Percentiles rank a stretch among this genome's conserved stretches.
Evolutionary conservation across 2,797 vertebrate species (phyloP).

Genomic region (Kryptopterus vitreolus): DNA sequence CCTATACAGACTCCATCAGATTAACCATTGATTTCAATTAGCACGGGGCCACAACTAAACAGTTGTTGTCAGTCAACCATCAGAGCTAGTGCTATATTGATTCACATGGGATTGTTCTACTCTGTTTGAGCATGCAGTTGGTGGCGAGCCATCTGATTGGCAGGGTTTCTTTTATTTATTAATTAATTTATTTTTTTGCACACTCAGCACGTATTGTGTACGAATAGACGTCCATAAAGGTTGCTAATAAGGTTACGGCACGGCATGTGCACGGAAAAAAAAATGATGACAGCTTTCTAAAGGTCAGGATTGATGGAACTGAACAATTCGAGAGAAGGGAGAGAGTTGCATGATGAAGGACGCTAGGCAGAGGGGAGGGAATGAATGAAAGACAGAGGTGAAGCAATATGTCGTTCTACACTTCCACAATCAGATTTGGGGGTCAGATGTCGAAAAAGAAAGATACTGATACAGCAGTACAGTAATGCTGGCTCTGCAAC

Average conservation of each 20-base stretch:
- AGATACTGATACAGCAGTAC: slow-evolving; percentile 29
- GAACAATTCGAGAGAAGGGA: slow-evolving; percentile 2
- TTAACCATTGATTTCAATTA: slow-evolving; percentile 86
- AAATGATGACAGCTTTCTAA: slow-evolving; percentile 1
- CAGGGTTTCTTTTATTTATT: slow-evolving; percentile 46
- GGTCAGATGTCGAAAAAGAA: slow-evolving; percentile 20
- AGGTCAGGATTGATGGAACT: slow-evolving; percentile 35
- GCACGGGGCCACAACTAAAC: slow-evolving; percentile 71
- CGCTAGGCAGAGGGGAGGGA: neutral
- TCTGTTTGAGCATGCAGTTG: slow-evolving; percentile 69
- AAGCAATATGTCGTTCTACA: slow-evolving; percentile 24
- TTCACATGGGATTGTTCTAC: slow-evolving; percentile 70
- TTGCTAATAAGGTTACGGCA: slow-evolving; percentile 62
- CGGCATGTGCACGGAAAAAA: slow-evolving; percentile 23
- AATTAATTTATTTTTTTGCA: slow-evolving; percentile 22
- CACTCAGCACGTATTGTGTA: slow-evolving; percentile 34
- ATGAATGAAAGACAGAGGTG: slow-evolving; percentile 35
- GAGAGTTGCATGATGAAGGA: slow-evolving; percentile 14
- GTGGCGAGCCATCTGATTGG: slow-evolving; percentile 63
- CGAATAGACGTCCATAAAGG: slow-evolving; percentile 55
- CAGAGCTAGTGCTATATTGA: slow-evolving; percentile 75
- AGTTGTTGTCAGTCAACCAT: slow-evolving; percentile 77
- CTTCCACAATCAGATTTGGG: slow-evolving; percentile 38
- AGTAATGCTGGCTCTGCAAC: slow-evolving; percentile 25
- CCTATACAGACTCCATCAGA: slow-evolving; percentile 76